Evolutionary conservation across 1,140 invertebrate genomes (phyloP).

Genomic region (Saxidomus purpurata): DNA sequence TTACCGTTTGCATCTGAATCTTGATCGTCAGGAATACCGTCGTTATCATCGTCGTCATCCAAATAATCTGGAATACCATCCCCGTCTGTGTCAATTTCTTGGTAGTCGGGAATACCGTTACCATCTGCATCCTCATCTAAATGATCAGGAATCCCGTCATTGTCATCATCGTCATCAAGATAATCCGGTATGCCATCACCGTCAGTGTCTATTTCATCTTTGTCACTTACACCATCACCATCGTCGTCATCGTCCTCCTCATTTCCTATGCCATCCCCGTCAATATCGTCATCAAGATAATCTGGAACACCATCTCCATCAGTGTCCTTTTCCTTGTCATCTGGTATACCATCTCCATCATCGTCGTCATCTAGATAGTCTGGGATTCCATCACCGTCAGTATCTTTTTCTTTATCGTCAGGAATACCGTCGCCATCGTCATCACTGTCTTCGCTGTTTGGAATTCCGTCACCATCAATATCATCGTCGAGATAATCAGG

Average conservation of each 20-base stretch:
- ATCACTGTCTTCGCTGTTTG: constrained; percentile 74
- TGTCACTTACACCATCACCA: constrained; percentile 81
- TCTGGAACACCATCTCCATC: constrained; percentile 82
- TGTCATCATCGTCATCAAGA: constrained; percentile 78
- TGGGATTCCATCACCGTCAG: constrained; percentile 81
- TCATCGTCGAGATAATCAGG: constrained; percentile 79
- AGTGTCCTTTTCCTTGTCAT: constrained; percentile 75
- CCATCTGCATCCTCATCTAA: constrained; percentile 79
- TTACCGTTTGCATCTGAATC: constrained; percentile 77
- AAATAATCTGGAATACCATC: constrained; percentile 77
- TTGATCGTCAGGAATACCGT: constrained; percentile 73
- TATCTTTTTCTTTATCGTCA: constrained; percentile 75
- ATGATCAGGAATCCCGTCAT: constrained; percentile 81
- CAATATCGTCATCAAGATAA: constrained; percentile 75
- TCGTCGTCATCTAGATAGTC: constrained; percentile 76
- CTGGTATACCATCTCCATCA: constrained; percentile 81
- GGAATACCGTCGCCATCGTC: constrained; percentile 83
- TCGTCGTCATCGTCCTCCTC: constrained; percentile 80
- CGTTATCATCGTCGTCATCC: constrained; percentile 72
- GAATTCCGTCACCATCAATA: constrained; percentile 83
- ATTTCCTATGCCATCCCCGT: constrained; percentile 78
- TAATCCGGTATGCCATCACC: constrained; percentile 84
- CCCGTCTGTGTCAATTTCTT: constrained; percentile 78
- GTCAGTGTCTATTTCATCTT: constrained; percentile 80
- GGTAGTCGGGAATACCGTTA: constrained; percentile 78